phyloP scores from a whole-genome alignment of 2,888 invertebrate species.

The Colostygia pectinataria region DNA sequence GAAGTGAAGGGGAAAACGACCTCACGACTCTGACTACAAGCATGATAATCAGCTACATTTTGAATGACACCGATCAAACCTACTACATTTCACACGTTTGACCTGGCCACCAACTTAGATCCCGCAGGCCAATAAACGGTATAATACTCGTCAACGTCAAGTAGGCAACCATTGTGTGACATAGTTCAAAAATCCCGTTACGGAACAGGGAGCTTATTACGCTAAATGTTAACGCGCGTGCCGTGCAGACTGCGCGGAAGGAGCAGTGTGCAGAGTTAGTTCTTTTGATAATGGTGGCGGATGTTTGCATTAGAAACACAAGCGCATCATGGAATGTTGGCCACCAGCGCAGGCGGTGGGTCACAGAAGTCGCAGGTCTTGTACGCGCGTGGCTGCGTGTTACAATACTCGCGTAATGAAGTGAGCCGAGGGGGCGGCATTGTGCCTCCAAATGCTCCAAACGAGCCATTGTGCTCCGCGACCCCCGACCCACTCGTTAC shows the following conservation, averaged over 20 bases:
- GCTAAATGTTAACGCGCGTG: no score
- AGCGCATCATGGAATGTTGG: conserved; percentile 50
- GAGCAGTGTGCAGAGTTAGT: no score
- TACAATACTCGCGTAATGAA: conserved; percentile 83
- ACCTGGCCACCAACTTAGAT: background rate
- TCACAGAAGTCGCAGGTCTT: conserved; percentile 56
- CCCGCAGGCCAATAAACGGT: background rate
- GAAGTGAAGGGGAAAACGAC: no score
- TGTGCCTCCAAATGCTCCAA: conserved; percentile 58
- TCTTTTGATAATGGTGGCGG: conserved; percentile 31
- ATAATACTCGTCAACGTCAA: conserved; percentile 18
- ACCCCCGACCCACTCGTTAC: conserved; percentile 73
- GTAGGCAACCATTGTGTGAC: conserved; percentile 28
- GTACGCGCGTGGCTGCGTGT: conserved; percentile 52
- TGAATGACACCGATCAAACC: no score
- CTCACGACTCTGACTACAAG: no score
- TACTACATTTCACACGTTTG: background rate
- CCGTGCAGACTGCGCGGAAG: no score
- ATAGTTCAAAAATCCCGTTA: conserved; percentile 20
- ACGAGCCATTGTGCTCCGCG: conserved; percentile 75
- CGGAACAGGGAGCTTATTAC: no score
- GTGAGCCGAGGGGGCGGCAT: conserved; percentile 79
- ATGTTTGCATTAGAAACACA: conserved; percentile 50
- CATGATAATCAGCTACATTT: no score
- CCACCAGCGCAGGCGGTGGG: conserved; percentile 63